A percentile compares a stretch with the other conserved stretches of the same genome.
These are phyloP conservation scores for Platysteira castanea DNA, from an alignment of 2,113 vertebrate genomes.

Conservation along the genomic window DNA sequence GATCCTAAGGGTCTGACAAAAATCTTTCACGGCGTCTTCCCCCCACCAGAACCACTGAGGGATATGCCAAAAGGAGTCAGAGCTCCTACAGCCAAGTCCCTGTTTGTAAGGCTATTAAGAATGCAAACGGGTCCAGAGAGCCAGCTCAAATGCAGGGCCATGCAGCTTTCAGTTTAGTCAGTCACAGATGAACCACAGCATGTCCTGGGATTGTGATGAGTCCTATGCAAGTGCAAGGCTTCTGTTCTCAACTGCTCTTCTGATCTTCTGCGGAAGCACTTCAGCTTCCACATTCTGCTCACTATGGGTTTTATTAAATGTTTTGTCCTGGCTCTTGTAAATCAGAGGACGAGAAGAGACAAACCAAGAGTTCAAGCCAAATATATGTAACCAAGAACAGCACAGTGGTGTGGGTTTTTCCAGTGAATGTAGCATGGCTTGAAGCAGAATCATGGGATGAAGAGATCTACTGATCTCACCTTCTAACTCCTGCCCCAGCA, in stretches of 20 bases:
- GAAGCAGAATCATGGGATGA: neutral
- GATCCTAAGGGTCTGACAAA: neutral
- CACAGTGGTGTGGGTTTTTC: neutral
- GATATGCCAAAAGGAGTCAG: neutral
- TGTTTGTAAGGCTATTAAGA: neutral
- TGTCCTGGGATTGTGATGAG: neutral
- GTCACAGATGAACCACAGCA: neutral
- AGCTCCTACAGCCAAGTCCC: neutral
- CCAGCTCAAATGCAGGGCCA: neutral
- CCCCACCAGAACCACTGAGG: neutral
- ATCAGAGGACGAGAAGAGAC: neutral
- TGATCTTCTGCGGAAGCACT: neutral
- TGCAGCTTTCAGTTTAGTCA: neutral
- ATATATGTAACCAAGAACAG: fast-evolving
- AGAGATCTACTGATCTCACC: neutral
- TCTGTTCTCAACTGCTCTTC: neutral
- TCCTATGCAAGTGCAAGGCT: neutral
- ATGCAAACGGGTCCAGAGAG: neutral
- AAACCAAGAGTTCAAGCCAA: neutral
- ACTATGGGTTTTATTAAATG: neutral
- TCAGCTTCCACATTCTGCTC: neutral
- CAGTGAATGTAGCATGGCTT: neutral
- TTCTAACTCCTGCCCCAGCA: neutral
- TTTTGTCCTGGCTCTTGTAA: neutral
- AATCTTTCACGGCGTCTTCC: neutral